Evolutionary conservation across 2,888 invertebrate genomes (phyloP).

Genomic region (Microplitis manilae): DNA sequence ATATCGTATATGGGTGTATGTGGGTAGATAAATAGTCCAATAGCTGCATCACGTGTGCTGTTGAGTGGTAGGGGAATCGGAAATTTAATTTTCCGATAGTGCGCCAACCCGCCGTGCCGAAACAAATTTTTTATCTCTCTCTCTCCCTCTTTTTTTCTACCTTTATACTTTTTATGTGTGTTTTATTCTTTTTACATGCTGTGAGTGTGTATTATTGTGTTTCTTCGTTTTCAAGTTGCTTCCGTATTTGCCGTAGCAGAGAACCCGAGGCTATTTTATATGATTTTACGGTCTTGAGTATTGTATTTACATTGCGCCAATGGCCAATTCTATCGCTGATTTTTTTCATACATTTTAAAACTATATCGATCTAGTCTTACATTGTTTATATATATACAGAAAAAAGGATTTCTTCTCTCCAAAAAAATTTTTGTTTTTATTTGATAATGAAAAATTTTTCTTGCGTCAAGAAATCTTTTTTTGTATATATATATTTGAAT

Average conservation of each 20-base stretch:
- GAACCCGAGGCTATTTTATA: not conserved
- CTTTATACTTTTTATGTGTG: not conserved
- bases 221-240: constrained; percentile 1
- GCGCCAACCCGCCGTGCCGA: constrained; percentile 30
- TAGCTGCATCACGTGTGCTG: constrained; percentile 23
- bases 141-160: not conserved
- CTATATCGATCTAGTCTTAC: no score
- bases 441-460: no score
- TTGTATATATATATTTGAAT: no score
- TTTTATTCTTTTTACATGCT: not conserved
- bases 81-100: constrained; percentile 53
- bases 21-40: constrained; percentile 44
- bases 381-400: no score
- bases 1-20: constrained; percentile 37
- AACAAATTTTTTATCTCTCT: constrained; percentile 26
- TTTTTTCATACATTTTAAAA: not conserved
- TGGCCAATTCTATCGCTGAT: not conserved
- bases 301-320: not conserved
- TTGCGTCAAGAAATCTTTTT: no score
- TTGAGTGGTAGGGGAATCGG: constrained; percentile 42
- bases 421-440: no score
- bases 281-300: constrained; percentile 1
- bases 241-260: not conserved
- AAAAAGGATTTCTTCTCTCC: no score
- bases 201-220: not conserved